Evolutionary conservation across 2,113 vertebrate species (phyloP).

Genomic region (Ictidomys tridecemlineatus): DNA sequence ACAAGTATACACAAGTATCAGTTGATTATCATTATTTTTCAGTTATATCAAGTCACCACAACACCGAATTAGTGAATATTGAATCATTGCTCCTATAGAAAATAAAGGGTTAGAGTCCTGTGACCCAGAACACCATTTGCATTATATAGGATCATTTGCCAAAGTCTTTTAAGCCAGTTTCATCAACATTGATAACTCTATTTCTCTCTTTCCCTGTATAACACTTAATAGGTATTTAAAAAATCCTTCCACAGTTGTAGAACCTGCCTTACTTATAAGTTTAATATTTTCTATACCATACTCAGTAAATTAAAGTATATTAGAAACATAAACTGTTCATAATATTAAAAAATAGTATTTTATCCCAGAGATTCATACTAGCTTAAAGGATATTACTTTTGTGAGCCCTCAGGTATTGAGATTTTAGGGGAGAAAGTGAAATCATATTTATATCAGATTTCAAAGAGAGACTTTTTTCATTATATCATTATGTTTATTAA

Average conservation of each 20-base stretch:
- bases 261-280: not conserved
- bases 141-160: not conserved
- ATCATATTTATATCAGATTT: not conserved
- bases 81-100: not conserved
- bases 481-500: not conserved
- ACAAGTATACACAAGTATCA: not conserved
- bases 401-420: not conserved
- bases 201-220: not conserved
- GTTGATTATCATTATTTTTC: not conserved
- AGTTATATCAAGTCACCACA: not conserved
- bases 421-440: not conserved
- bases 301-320: not conserved
- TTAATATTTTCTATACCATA: not conserved
- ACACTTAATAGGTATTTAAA: not conserved
- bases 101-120: not conserved
- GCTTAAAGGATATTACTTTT: not conserved
- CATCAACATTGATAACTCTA: not conserved
- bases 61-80: not conserved
- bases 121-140: not conserved
- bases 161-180: not conserved
- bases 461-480: not conserved
- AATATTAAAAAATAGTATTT: not conserved
- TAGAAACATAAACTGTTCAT: not conserved
- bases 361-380: not conserved
- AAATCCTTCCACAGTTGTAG: not conserved